Evolutionary conservation across 2,797 vertebrate species (phyloP), one percentile per base, ranked within the genome.

Genomic region (Rhinophrynus dorsalis): DNA sequence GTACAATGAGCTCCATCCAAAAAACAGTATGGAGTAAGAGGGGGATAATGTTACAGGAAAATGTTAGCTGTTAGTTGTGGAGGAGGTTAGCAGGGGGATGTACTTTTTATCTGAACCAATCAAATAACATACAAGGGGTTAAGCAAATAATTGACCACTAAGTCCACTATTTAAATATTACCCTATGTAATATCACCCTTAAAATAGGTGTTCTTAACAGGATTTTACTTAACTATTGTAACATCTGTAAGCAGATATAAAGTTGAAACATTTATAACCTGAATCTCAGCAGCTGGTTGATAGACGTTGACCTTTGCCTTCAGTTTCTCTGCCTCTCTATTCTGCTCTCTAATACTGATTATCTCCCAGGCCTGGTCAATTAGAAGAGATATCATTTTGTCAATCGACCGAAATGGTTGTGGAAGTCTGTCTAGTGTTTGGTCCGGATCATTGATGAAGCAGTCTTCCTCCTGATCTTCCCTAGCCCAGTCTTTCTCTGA

Each of bases 391-490:
- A 92, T 72, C 58, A 90, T 62, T 68, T 89, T 90, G 77, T 69
- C 78, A 69, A 89, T 77, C 86, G 89, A 90, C 40, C 86, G 82
- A 35, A 86, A 77, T 1, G 90, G 90, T 81, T 90, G 87, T 8
- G 90, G 90, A 74, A 92, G 76, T 1, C 1, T 68, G 40, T 87
- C 85, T 6, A 45, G 1, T 13, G 76, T 59, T 58, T 38, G 35
- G 2, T 83, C 75, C 0, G 85, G 78, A 66, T 90, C 88, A 27
- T 47, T 77, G 67, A 87, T 75, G 52, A 75, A 81, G 27, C 78
- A 82, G 23, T 82, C 35, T 17, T 82, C 80, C 4, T 87, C 72
- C 0, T 87, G 76, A 0, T 89, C 85, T 42, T 80, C 77, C 3
- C 51, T 75, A 26, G 70, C 45, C 85, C 85, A 88, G 50, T 86